Base-by-base conservation (phyloP, 2,113 vertebrate genomes). In the Sander vitreus region DNA sequence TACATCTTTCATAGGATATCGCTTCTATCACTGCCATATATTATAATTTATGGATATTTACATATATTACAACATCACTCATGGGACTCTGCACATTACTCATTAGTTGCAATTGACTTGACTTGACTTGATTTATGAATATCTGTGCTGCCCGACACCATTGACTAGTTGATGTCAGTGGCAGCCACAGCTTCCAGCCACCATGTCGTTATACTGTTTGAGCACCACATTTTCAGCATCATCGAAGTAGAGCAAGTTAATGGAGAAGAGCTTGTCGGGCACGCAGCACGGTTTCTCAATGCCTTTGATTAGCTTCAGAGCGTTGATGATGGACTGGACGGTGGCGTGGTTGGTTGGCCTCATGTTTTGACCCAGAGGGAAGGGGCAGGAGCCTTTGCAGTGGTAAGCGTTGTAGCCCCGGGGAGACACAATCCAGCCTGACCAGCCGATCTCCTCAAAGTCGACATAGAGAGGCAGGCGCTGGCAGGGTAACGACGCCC, bases 391-490 rank as follows among this genome's bases (percentile, higher is more conserved):
- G 51, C 96, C 96, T 81, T 95, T 96, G 90, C 96, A 97, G 85
- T 96, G 95, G 85, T 97, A 96, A 0, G 96, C 96, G 11, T 97
- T 96, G 93, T 97, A 96, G 8, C 96, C 95, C 5, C 94, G 92
- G 1, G 96, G 96, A 8, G 96, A 96, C 54, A 97, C 95, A 8
- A 97, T 96, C 96, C 96, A 97, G 30, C 95, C 95, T 0, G 96
- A 96, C 96, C 96, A 97, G 85, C 96, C 96, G 5, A 96, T 96
- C 89, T 97, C 96, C 79, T 97, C 96, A 4, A 97, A 97, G 92
- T 97, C 96, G 0, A 96, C 96, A 4, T 96, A 96, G 19, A 97
- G 94, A 0, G 96, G 96, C 55, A 89, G 78, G 0, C 95, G 95
- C 84, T 95, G 94, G 80, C 96, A 97, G 13, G 95, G 72, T 13